Base-by-base conservation (phyloP, 2,797 vertebrate genomes). In the Rhyacichthys aspro region DNA sequence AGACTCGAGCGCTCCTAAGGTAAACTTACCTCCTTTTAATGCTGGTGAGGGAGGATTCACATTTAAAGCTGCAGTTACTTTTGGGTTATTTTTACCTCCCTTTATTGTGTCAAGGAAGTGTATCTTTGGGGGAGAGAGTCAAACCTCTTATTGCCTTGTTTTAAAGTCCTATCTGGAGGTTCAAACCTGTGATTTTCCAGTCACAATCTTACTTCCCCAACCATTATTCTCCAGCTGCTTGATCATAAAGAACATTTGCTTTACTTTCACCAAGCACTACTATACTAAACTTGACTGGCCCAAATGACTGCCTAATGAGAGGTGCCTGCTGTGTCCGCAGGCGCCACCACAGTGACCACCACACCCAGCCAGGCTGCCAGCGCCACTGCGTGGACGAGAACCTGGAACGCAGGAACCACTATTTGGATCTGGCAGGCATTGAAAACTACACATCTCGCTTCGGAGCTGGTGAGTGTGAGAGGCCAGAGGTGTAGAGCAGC, bases 381-480 rank as follows among this genome's bases (percentile, higher is more conserved):
- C 94, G 94, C 81, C 94, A 96, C 72, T 96, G 95, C 41, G 95
- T 99, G 72, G 97, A 99, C 69, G 98, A 99, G 91, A 99, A 99
- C 90, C 95, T 98, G 63, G 98, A 99, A 90, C 96, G 98, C 89
- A 95, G 98, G 93, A 99, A 98, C 95, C 98, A 99, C 94, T 99
- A 99, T 82, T 92, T 99, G 89, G 98, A 99, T 89, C 94, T 99
- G 81, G 98, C 97, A 7, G 98, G 97, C 80, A 98, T 98, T 56
- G 98, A 99, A 84, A 99, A 99, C 92, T 99, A 99, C 87, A 96
- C 96, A 0, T 98, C 96, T 46, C 96, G 96, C 88, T 98, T 98
- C 59, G 97, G 96, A 79, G 91, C 95, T 77, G 95, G 97, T 98
- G 89, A 89, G 93, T 76, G 78, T n/a, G 44, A 76, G 34, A 18